Evolutionary conservation across 2,113 vertebrate genomes (phyloP), one percentile per base, ranked within the genome.

Genomic region (Python bivittatus): DNA sequence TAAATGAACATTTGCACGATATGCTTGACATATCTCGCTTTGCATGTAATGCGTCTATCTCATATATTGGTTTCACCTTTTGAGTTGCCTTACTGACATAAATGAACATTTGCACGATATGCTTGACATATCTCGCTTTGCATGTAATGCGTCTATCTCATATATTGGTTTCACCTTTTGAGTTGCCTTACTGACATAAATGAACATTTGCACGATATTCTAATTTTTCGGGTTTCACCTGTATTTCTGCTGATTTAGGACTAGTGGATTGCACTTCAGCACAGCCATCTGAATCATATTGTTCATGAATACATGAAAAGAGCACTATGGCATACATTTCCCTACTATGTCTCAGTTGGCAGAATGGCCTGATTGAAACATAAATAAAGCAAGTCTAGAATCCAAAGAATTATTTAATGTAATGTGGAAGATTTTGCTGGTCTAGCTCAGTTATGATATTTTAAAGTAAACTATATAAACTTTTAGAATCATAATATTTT

Each of bases 391-490:
- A 72, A 89, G 58, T 1, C 58, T 54, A 52, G 48, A 11, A 89
- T 68, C 44, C 88, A 29, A 22, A 48, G 12, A 33, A 53, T 53
- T 64, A 52, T 53, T 53, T 72, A 33, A 53, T 53, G 20, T 52
- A 33, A 64, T 29, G n/a, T 10, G 44, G 58, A 64, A 17, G 7
- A n/a, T 29, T 27, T 33, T 61, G 48, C 60, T 52, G 15, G 20
- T 29, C 88, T 29, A 88, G 1, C 9, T 38, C 68, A 33, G 3
- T 42, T 48, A 60, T 52, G 13, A 10, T 1, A 5, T 53, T 56
- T 20, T 0, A 42, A 93, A 79, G 86, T 93, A 95, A 94, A 91
- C 86, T 90, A 84, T 27, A 90, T 93, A 6, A 25, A 91, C 48
- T 86, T 91, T 27, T 38, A 79, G 22, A n/a, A 64, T 13, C 25